These are phyloP conservation scores for Periphyllus acericola DNA, from an alignment of 2,888 invertebrate species.

Conservation along the genomic window DNA sequence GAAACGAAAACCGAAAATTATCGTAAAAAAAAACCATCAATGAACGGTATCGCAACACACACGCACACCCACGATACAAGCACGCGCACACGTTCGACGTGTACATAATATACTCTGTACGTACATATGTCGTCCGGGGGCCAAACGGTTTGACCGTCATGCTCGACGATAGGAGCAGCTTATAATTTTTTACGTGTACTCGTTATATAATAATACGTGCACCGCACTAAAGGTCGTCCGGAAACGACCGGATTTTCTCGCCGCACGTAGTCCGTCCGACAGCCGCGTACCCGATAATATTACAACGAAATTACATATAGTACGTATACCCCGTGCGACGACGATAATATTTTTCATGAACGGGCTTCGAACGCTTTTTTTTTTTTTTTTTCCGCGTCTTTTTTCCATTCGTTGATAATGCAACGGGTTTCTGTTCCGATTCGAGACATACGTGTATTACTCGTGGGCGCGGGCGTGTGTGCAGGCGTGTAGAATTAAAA, in stretches of 20 bases:
- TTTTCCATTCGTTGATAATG: too few species aligned
- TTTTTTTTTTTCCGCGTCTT: too few species aligned
- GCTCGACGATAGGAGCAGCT: background rate
- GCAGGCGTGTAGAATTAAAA: background rate
- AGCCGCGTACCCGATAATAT: background rate
- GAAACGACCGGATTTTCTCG: background rate
- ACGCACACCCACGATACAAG: too few species aligned
- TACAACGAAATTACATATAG: background rate
- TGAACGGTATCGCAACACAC: too few species aligned
- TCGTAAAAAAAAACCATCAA: too few species aligned
- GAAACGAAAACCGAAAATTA: too few species aligned
- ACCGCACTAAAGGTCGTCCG: background rate
- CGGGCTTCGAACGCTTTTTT: background rate
- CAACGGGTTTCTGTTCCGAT: background rate
- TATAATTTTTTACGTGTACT: background rate
- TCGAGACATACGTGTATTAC: background rate
- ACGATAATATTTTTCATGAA: slow-evolving; percentile 1
- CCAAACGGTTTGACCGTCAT: background rate
- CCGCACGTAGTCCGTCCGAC: background rate
- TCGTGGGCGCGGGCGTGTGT: background rate
- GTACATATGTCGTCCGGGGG: background rate
- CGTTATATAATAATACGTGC: background rate
- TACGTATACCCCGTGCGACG: background rate
- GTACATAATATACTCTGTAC: too few species aligned
- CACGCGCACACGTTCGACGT: too few species aligned